A percentile compares a stretch with the other conserved stretches of the same genome.
These are phyloP conservation scores for Ctenodactylus gundi DNA, from an alignment of 2,113 vertebrate species.

Conservation along the genomic window DNA sequence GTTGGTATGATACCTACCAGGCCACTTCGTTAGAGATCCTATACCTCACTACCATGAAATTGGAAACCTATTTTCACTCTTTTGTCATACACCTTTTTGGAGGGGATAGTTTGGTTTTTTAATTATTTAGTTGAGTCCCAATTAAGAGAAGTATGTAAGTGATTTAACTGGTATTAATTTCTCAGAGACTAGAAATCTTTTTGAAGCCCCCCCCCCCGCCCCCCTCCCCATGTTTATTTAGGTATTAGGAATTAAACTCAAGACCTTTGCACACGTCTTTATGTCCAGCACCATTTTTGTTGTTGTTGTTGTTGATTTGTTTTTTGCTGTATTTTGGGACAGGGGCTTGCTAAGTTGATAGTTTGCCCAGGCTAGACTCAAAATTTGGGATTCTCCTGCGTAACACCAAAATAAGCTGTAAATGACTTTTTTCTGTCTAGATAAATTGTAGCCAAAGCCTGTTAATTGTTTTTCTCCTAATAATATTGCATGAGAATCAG, in stretches of 20 bases:
- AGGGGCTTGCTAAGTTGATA: neutral
- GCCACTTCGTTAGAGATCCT: neutral
- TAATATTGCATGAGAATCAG: neutral
- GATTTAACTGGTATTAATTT: conserved; percentile 28
- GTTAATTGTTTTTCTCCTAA: conserved; percentile 20
- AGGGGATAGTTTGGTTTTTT: neutral
- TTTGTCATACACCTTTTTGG: neutral
- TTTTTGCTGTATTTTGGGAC: neutral
- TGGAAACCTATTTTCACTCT: neutral
- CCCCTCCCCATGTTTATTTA: too few species aligned
- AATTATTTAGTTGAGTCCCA: conserved; percentile 1
- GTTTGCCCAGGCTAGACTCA: neutral
- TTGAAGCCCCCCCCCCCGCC: neutral
- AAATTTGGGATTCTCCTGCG: neutral
- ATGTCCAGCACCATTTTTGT: neutral
- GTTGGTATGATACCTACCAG: neutral
- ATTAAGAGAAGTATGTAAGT: neutral
- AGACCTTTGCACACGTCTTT: neutral
- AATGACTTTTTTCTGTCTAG: neutral
- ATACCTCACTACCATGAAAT: neutral
- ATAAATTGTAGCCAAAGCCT: neutral
- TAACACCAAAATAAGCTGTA: neutral
- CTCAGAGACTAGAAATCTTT: neutral
- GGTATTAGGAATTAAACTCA: neutral
- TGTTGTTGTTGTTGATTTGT: too few species aligned